Evolutionary conservation across 2,113 vertebrate genomes (phyloP), one percentile per base, ranked within the genome.

Genomic region (Natator depressus): DNA sequence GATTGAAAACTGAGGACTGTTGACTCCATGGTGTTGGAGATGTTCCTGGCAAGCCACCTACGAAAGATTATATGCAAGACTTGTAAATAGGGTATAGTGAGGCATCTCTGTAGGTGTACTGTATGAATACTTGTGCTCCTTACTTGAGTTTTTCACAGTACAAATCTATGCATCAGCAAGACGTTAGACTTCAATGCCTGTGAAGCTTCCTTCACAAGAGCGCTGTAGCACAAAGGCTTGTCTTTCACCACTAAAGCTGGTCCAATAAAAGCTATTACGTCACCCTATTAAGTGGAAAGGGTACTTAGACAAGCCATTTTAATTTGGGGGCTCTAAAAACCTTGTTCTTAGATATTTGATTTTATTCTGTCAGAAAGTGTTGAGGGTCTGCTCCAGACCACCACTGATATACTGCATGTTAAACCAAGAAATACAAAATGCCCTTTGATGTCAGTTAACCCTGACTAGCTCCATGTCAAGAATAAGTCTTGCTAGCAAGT

Each of bases 31-130:
- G 95, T 49, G 97, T 89, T 31, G 97, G 95, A 80, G 98, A 89
- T 72, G 96, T 97, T n/a, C 98, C 84, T 42, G 98, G 93, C 49
- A 98, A 92, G 75, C 98, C 98, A 88, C 98, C 99, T 99, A 88
- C 1, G 9, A 93, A 82, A 78, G 19, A 25, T 80, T 69, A 20
- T 10, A 72, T 55, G 20, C 20, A 82, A 51, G 35, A 69, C 16
- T 65, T 62, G 31, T 69, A n/a, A n/a, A n/a, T 38, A 72, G 19
- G 16, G 9, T 38, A 31, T 35, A 20, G n/a, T 10, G 9, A 38
- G 65, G 35, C 19, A 72, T 20, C 17, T 72, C n/a, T 72, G 8
- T 57, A 57, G 24, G 6, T 14, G 12, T 6, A 65, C 10, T 25
- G 24, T 16, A 14, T 65, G 62, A 65, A 35, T 65, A 65, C 35